phyloP scores from a whole-genome alignment of 64 coral and sea anemone species.

The Platygyra sinensis region DNA sequence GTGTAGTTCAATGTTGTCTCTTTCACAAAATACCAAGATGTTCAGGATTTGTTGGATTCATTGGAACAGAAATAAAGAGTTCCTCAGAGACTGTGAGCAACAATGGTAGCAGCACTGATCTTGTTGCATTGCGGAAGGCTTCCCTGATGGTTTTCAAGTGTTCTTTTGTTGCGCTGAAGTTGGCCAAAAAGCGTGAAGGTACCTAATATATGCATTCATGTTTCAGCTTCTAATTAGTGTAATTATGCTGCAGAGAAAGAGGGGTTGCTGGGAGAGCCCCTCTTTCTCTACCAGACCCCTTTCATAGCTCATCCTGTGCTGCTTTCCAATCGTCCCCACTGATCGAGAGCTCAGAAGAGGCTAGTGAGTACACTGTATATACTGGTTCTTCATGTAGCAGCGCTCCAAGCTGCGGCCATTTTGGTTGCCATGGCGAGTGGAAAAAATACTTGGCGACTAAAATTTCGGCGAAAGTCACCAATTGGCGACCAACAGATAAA shows the following conservation, averaged over 20 bases:
- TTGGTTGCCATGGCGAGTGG: too few relatives aligned
- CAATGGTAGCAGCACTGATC: neutral
- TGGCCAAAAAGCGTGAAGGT: constrained; percentile 28
- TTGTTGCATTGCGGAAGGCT: constrained; percentile 40
- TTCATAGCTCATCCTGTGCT: too few relatives aligned
- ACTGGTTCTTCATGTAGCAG: too few relatives aligned
- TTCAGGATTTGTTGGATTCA: constrained; percentile 58
- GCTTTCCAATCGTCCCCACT: too few relatives aligned
- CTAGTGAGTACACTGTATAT: too few relatives aligned
- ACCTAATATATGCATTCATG: neutral
- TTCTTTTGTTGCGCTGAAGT: constrained; percentile 26
- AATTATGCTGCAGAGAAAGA: neutral
- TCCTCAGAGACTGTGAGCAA: neutral
- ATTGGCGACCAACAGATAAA: too few relatives aligned
- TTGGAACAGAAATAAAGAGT: constrained; percentile 34
- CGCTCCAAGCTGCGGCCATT: too few relatives aligned
- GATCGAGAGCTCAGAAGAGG: too few relatives aligned
- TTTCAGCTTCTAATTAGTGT: neutral
- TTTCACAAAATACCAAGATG: constrained; percentile 56
- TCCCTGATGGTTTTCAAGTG: constrained; percentile 51
- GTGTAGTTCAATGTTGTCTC: constrained; percentile 64
- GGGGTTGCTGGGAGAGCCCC: too few relatives aligned
- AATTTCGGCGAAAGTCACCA: too few relatives aligned
- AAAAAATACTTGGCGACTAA: too few relatives aligned
- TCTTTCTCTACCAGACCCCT: too few relatives aligned